Percentiles rank a stretch among this genome's conserved stretches.
These are phyloP conservation scores for Portunus trituberculatus DNA, from an alignment of 1,140 invertebrate species.

Conservation along the genomic window DNA sequence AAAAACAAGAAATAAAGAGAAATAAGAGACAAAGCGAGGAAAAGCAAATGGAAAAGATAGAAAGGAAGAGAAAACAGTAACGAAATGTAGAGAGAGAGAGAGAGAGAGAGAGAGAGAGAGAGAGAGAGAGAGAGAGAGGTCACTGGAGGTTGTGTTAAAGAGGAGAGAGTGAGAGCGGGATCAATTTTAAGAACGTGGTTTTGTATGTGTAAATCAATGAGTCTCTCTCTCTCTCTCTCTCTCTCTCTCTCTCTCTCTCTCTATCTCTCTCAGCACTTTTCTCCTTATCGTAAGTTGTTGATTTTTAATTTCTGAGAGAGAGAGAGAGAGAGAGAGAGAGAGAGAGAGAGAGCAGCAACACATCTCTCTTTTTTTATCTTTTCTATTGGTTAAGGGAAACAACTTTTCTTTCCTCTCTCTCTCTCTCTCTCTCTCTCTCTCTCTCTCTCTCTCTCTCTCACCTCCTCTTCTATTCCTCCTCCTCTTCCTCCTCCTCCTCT, in stretches of 20 bases:
- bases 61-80: background rate
- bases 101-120: constrained; percentile 1
- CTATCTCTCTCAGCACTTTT: background rate
- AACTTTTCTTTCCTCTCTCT: constrained; percentile 1
- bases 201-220: too few relatives aligned
- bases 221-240: too few relatives aligned
- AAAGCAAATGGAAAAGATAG: background rate
- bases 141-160: too few relatives aligned
- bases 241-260: too few relatives aligned
- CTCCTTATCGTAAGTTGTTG: background rate
- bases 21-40: background rate
- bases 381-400: background rate
- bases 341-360: constrained; percentile 7
- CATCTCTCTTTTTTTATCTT: background rate
- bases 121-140: too few relatives aligned
- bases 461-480: constrained; percentile 63
- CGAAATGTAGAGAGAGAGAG: background rate
- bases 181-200: too few relatives aligned
- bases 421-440: constrained; percentile 74
- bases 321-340: constrained; percentile 43
- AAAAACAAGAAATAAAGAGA: too few relatives aligned
- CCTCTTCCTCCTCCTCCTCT: constrained; percentile 71
- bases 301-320: background rate
- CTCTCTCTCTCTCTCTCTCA: constrained; percentile 75
- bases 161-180: too few relatives aligned